Evolutionary conservation across 2,797 vertebrate species (phyloP), one percentile per base, ranked within the genome.

Genomic region (Onychomys torridus): DNA sequence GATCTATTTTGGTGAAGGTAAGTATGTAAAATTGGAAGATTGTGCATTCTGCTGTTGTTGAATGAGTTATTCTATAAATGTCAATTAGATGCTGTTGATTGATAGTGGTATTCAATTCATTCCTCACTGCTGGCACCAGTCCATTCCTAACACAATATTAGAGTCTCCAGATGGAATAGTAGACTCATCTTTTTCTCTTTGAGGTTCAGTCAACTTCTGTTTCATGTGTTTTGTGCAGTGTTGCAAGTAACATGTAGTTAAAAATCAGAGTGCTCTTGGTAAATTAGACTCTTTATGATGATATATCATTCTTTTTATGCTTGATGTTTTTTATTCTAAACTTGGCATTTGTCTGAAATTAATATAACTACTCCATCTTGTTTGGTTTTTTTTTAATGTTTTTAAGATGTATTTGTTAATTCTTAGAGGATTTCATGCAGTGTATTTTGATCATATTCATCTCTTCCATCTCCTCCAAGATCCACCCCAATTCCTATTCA

Each of bases 31-130:
- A 29, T 46, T 90, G n/a, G 21, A 61, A 85, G 86, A 83, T 13
- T 67, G 34, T 88, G 14, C 67, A 16, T 73, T 75, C 71, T 27
- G 40, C 19, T 52, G 17, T 77, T 52, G 37, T 77, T 90, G 40
- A 85, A 55, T 75, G 63, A 79, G 83, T 49, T 55, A 57, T 40
- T 95, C 82, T 75, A 40, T 46, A 94, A 94, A 40, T 55, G 57
- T 90, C 92, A n/a, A 40, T 75, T 90, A 61, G 29, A 71, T n/a
- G 17, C n/a, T 32, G 37, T 59, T 91, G 88, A 93, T 46, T 55
- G 59, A 86, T 96, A 88, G 67, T 55, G 29, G 17, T 81, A 10
- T 57, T 93, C 27, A 23, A 32, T 89, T 76, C 32, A 82, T 37
- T 77, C 32, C 78, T 93, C 67, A 63, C 43, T 67, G 16, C 29